Evolutionary conservation across 2,888 invertebrate species (phyloP).

Genomic region (Caenorhabditis macrosperma): DNA sequence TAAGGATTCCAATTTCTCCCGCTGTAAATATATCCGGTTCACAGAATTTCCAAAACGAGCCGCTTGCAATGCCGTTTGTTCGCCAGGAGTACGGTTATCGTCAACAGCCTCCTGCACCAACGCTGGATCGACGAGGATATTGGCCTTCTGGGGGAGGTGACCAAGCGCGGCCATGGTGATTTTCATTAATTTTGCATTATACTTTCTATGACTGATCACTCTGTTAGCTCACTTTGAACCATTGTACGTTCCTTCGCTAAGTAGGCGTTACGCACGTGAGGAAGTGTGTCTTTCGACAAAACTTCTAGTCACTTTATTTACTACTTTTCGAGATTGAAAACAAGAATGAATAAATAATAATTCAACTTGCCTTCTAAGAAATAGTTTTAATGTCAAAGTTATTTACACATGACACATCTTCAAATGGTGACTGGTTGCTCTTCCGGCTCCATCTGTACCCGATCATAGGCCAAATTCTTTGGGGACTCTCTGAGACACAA

Average conservation of each 20-base stretch:
- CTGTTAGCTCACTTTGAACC: slow-evolving; percentile 5
- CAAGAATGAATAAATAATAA: slow-evolving; percentile 2
- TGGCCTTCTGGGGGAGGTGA: slow-evolving; percentile 24
- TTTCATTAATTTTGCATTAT: background rate
- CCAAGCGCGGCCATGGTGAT: slow-evolving; percentile 7
- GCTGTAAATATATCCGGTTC: background rate
- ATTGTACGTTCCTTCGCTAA: background rate
- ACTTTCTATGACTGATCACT: background rate
- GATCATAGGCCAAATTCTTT: slow-evolving; percentile 24
- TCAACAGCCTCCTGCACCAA: slow-evolving; percentile 4
- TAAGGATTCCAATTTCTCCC: too few relatives aligned
- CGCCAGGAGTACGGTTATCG: slow-evolving; percentile 31
- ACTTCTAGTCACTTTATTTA: too few relatives aligned
- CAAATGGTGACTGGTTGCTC: slow-evolving; percentile 40
- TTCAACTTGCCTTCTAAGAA: background rate
- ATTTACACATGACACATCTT: too few relatives aligned
- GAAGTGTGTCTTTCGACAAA: background rate
- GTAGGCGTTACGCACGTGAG: background rate
- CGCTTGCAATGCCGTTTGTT: slow-evolving; percentile 29
- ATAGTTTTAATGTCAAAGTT: too few relatives aligned
- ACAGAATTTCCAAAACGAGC: slow-evolving; percentile 15
- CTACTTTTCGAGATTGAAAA: too few relatives aligned
- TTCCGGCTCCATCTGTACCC: slow-evolving; percentile 38
- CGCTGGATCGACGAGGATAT: slow-evolving; percentile 21
- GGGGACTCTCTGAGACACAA: slow-evolving; percentile 38